These are phyloP conservation scores for Calcarius lapponicus DNA, from an alignment of 2,797 vertebrate species.

Conservation along the genomic window DNA sequence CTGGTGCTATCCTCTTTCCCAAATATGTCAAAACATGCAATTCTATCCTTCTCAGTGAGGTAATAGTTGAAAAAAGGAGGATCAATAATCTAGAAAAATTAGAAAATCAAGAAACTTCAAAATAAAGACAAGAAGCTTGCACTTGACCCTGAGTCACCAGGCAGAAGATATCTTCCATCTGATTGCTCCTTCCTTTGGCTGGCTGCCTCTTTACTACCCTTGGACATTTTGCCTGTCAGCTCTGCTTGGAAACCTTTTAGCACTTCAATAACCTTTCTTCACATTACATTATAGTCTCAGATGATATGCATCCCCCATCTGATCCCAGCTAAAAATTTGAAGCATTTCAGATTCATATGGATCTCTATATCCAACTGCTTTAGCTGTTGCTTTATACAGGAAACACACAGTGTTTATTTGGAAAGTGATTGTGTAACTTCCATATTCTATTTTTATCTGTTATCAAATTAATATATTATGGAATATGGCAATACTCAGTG, in stretches of 20 bases:
- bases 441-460: background rate
- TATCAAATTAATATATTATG: background rate
- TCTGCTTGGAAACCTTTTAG: background rate
- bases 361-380: background rate
- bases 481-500: fast-evolving
- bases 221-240: background rate
- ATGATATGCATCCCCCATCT: background rate
- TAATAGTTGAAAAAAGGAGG: background rate
- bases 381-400: background rate
- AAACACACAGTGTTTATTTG: background rate
- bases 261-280: background rate
- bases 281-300: background rate
- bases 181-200: background rate
- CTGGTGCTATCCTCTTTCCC: background rate
- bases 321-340: background rate
- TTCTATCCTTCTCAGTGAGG: background rate
- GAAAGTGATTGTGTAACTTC: background rate
- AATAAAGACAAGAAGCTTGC: background rate
- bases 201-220: background rate
- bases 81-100: background rate
- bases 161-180: background rate
- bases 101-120: background rate
- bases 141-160: background rate
- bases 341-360: background rate
- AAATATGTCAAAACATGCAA: background rate